Conservation (phyloP, 2,797 vertebrate species). For the Chrysocyon brachyurus region DNA sequence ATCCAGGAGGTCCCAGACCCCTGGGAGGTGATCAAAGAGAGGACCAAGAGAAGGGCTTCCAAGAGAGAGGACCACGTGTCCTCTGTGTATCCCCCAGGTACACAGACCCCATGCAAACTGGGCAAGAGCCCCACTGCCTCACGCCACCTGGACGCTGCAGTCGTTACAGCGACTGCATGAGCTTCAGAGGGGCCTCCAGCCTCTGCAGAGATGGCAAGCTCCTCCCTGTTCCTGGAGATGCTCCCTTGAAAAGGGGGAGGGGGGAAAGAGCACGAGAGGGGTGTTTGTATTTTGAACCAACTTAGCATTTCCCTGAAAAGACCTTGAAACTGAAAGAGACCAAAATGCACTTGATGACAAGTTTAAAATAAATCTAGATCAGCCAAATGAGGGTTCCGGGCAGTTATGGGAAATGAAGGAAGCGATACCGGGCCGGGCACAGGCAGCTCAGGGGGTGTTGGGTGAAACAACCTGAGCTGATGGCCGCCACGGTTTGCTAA, state of each 20-base stretch:
- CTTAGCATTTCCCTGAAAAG: not conserved
- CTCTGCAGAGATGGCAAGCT: not conserved
- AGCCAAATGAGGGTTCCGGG: not conserved
- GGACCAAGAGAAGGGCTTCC: not conserved
- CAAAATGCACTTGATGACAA: not conserved
- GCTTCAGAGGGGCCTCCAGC: rapidly evolving
- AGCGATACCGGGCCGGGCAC: rapidly evolving
- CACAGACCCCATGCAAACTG: not conserved
- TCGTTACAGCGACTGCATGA: rapidly evolving
- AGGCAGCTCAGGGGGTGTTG: not conserved
- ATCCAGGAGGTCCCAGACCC: not conserved
- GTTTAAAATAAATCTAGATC: not conserved
- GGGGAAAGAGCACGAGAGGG: not conserved
- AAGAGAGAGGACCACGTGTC: not conserved
- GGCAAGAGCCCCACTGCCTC: no score
- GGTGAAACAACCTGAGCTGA: not conserved
- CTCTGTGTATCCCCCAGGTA: not conserved
- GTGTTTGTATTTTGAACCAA: not conserved
- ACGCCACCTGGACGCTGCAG: rapidly evolving
- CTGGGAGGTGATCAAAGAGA: not conserved
- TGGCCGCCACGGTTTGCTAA: rapidly evolving
- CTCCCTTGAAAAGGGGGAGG: no score
- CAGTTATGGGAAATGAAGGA: not conserved
- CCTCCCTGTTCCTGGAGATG: not conserved
- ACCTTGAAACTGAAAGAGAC: not conserved